Base-by-base conservation (phyloP, 2,888 invertebrate species). In the Zygothrica quintamaculata region DNA sequence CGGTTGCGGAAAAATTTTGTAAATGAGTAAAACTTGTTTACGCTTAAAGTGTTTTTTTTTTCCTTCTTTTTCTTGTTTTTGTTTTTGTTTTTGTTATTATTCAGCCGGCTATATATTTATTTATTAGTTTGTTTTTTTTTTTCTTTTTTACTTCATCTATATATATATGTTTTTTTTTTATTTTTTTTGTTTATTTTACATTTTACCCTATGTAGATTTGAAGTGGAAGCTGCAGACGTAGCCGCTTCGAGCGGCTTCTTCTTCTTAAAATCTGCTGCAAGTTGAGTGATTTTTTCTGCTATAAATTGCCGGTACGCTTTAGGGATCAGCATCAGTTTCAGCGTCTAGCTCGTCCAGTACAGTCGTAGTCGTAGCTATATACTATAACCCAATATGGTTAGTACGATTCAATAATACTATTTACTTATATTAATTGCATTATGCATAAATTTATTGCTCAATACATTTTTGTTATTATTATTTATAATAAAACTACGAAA, bases 291-390 rank as follows among this genome's bases (percentile, higher is more conserved):
- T 37, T 77, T 65, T 70, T 64, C 40, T 43, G 78, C 78, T 90
- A 90, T 90, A 90, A 90, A 90, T 89, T 85, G 84, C 65, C 80
- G 77, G 75, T 78, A 65, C 56, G 67, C 56, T 77, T 71, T 66
- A 67, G 78, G 81, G 87, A 82, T 79, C 81, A 89, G 78, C 88
- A 90, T 90, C 90, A 90, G 90, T 90, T 88, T 84, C 82, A 86
- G 79, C 77, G 84, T 84, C 87, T 77, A 78, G 84, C 87, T 88
- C 87, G 81, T 78, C 76, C 77, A 84, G 87, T 74, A 64, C 80
- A 85, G 88, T 88, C 74, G 75, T 77, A 59, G 46, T 48, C 44
- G 56, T 47, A 73, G 64, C 62, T 42, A 58, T 50, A 73, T n/a
- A n/a, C n/a, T n/a, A n/a, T n/a, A 56, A 55, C 16, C 53, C 62